Conservation (phyloP, 2,888 invertebrate species). For the Agrochola circellaris region DNA sequence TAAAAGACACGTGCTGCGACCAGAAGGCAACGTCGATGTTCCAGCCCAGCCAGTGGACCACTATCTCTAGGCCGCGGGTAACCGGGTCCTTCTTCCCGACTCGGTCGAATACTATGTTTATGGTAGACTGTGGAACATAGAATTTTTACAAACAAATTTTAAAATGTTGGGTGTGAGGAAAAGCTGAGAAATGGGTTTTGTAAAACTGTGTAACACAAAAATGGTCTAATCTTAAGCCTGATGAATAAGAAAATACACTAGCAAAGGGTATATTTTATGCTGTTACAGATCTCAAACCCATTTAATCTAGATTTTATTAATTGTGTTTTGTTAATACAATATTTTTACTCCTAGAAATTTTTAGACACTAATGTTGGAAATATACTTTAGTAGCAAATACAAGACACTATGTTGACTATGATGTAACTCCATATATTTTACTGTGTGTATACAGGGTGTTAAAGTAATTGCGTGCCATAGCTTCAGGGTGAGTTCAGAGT, state of each 20-base stretch:
- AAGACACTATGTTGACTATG: too few relatives aligned
- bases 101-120: constrained; percentile 99
- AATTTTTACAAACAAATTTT: too few relatives aligned
- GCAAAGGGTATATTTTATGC: background rate
- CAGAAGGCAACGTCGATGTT: constrained; percentile 99
- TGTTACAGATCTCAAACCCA: background rate
- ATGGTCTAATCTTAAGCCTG: background rate
- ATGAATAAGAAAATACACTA: background rate
- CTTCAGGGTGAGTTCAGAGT: too few relatives aligned
- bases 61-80: constrained; percentile 98
- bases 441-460: too few relatives aligned
- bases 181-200: background rate
- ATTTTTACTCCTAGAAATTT: background rate
- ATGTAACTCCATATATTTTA: too few relatives aligned
- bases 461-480: too few relatives aligned
- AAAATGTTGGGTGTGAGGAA: too few relatives aligned
- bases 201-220: background rate
- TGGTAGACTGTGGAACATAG: constrained; percentile 94
- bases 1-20: constrained; percentile 99
- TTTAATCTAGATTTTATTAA: background rate
- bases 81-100: constrained; percentile 99
- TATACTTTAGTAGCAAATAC: background rate
- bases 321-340: background rate
- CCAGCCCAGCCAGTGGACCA: constrained; percentile 98
- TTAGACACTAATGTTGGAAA: too few relatives aligned